Evolutionary conservation across 2,113 vertebrate genomes (phyloP), one percentile per base, ranked within the genome.

Genomic region (Cryptotis parvus): DNA sequence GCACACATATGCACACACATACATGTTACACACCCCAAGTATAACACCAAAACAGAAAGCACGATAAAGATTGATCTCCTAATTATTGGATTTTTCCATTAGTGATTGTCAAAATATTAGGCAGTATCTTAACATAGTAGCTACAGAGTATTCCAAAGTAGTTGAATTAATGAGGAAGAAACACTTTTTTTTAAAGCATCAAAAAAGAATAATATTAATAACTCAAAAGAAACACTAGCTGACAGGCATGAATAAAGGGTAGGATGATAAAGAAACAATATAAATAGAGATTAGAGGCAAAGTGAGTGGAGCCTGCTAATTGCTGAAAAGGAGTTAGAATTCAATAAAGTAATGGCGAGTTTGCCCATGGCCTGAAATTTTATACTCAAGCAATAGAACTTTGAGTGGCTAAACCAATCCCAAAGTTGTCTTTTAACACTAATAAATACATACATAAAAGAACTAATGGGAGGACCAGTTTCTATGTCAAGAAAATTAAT

Each of bases 281-380:
- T 31, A 90, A 70, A 70, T 12, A 87, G 5, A 93, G 83, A 90
- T 90, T 70, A 88, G 75, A 90, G 83, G 83, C 29, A 85, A 93
- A 82, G 87, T 45, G 22, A 94, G 29, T 49, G 26, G 16, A 27
- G 73, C 18, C 37, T 69, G 76, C 41, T 92, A 89, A 94, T 94
- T 86, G 66, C 69, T 86, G 72, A 87, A 85, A 90, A 84, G n/a
- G 55, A 87, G 4, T 90, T 22, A 82, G 45, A 84, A 79, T 24
- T 2, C 31, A 84, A 84, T 1, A 65, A 26, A 87, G 39, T 72
- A 65, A 74, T 10, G 63, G 27, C 78, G 31, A 91, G 33, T 73
- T 39, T 75, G 75, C 73, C 12, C 58, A 39, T 9, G 43, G 31
- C 66, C 63, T 63, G 35, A 84, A 82, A 90, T 92, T 89, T 87